Percentiles rank a stretch among this genome's conserved stretches.
phyloP scores from a whole-genome alignment of 2,888 invertebrate genomes.

The Sphinx pinastri region DNA sequence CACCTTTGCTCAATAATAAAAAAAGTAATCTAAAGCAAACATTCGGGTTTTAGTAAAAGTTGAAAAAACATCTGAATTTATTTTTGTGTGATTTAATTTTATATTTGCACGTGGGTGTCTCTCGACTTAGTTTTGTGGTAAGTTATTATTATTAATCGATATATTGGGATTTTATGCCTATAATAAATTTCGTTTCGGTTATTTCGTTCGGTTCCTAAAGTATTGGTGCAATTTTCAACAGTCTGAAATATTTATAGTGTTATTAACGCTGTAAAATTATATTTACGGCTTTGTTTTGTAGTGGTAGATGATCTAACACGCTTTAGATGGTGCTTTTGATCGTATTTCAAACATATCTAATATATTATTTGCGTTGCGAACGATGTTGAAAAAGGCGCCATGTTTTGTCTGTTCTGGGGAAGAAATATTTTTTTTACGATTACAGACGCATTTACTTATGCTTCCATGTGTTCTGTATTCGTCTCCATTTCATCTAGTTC shows the following conservation, averaged over 20 bases:
- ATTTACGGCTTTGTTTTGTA: conserved; percentile 12
- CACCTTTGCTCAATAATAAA: conserved; percentile 9
- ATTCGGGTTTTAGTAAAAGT: conserved; percentile 2
- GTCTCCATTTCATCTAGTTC: neutral
- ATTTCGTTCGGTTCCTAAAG: neutral
- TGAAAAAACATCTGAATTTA: neutral
- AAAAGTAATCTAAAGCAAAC: conserved; percentile 2
- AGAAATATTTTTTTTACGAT: neutral
- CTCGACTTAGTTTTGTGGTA: conserved; percentile 12
- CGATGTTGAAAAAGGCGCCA: conserved; percentile 13
- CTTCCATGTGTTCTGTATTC: neutral
- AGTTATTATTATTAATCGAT: conserved; percentile 15
- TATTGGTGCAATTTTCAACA: conserved; percentile 8
- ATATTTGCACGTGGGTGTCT: neutral
- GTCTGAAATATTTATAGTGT: neutral
- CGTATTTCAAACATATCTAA: conserved; percentile 2
- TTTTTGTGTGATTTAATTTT: conserved; percentile 5
- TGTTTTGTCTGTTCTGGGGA: neutral
- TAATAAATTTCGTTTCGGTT: conserved; percentile 18
- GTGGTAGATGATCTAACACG: conserved; percentile 5
- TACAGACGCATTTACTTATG: neutral
- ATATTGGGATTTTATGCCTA: conserved; percentile 4
- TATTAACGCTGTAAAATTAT: neutral
- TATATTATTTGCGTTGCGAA: neutral
- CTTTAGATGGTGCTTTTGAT: neutral